These are phyloP conservation scores for Syndactyla subalaris DNA, from an alignment of 2,797 vertebrate species.

Conservation along the genomic window DNA sequence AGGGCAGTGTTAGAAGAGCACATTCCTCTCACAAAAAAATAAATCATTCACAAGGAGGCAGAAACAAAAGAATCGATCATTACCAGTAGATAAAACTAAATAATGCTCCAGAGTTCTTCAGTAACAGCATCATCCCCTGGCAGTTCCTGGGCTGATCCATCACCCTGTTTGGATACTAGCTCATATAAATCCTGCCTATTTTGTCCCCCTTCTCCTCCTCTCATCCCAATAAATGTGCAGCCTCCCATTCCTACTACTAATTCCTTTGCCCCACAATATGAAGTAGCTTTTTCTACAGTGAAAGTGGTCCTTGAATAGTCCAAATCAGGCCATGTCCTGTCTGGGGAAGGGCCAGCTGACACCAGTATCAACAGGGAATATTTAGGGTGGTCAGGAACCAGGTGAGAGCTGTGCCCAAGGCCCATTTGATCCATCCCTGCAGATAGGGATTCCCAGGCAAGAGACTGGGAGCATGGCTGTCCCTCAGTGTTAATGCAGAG, in stretches of 20 bases:
- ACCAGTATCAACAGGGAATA: fast-evolving
- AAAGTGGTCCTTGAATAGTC: not conserved
- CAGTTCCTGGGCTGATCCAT: not conserved
- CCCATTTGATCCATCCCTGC: not conserved
- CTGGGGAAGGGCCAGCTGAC: not conserved
- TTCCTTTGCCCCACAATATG: fast-evolving
- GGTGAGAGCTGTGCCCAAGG: not conserved
- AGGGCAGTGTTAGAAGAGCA: not conserved
- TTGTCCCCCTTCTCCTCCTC: not conserved
- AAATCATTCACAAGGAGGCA: not conserved
- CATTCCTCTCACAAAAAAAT: not conserved
- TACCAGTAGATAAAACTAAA: not conserved
- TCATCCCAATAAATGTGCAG: not conserved
- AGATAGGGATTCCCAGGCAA: not conserved
- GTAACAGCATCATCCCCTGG: not conserved
- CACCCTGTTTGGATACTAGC: not conserved
- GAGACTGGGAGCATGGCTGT: not conserved
- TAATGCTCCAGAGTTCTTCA: not conserved
- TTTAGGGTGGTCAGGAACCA: not conserved
- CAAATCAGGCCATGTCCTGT: not conserved
- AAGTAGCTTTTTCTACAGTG: not conserved
- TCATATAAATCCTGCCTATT: not conserved
- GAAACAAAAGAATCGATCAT: not conserved
- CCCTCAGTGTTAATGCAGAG: not conserved
- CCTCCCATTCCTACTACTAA: not conserved